Evolutionary conservation across 2,797 vertebrate genomes (phyloP).

Genomic region (Ctenopoma multispine): DNA sequence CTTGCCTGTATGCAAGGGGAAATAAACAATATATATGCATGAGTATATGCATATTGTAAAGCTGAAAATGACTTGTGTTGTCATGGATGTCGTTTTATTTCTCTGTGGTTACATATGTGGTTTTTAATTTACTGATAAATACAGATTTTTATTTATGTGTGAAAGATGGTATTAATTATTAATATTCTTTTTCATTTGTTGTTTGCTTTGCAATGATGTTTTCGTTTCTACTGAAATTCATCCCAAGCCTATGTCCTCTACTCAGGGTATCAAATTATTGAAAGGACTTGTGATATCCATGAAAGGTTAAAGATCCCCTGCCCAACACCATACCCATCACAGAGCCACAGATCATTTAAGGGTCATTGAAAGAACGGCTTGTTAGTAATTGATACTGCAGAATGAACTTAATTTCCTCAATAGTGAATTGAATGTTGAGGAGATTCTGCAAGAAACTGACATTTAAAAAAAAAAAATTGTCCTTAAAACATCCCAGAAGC

Average conservation of each 20-base stretch:
- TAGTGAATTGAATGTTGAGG: slow-evolving; percentile 55
- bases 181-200: slow-evolving; percentile 54
- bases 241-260: slow-evolving; percentile 80
- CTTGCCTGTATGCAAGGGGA: slow-evolving; percentile 78
- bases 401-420: slow-evolving; percentile 24
- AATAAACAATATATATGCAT: slow-evolving; percentile 81
- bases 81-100: slow-evolving; percentile 70
- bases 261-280: slow-evolving; percentile 83
- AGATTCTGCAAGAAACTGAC: slow-evolving; percentile 34
- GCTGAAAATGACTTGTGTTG: slow-evolving; percentile 76
- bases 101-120: slow-evolving; percentile 76
- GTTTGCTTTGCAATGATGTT: slow-evolving; percentile 65
- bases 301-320: slow-evolving; percentile 47
- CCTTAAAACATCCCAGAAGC: slow-evolving; percentile 17
- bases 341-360: slow-evolving; percentile 12
- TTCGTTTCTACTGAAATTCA: slow-evolving; percentile 75
- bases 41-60: slow-evolving; percentile 83
- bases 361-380: slow-evolving; percentile 35
- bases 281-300: slow-evolving; percentile 80
- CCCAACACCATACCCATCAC: slow-evolving; percentile 1
- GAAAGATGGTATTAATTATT: slow-evolving; percentile 73
- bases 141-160: slow-evolving; percentile 82
- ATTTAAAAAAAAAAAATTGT: slow-evolving; percentile 14
- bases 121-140: slow-evolving; percentile 67
- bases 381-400: slow-evolving; percentile 1